Evolutionary conservation across 2,888 invertebrate genomes (phyloP), one percentile per base, ranked within the genome.

Genomic region (Helleia helle): DNA sequence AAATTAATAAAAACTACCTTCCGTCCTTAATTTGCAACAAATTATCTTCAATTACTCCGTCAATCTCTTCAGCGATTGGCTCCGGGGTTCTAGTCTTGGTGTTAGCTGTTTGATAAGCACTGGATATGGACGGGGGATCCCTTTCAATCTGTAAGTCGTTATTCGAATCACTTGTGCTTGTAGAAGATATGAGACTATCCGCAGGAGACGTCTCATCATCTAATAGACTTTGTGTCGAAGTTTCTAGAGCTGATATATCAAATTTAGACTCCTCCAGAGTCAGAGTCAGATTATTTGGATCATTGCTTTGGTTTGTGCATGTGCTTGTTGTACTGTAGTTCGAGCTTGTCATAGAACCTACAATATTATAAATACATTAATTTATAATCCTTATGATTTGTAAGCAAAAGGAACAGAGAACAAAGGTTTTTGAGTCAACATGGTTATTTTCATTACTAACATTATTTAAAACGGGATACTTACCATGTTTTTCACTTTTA

Each of bases 161-260:
- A 42, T 87, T 87, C 0, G 87, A 86, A 51, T 89, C 90, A 37
- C 89, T 89, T 7, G 87, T 89, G 55, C 90, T 90, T 1, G 84
- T 83, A 0, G 86, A 86, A 25, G 89, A 89, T 47, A 92, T 90
- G 37, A 93, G 72, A 60, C 93, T 93, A 54, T 93, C 93, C 0
- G 93, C 92, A 8, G 94, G 94, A 0, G 93, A 93, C 0, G 93
- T 92, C 62, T 94, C 94, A 56, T 94, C 94, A 49, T 93, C 93
- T 18, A 94, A 77, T 22, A 94, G 71, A 43, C 89, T 88, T 27
- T 89, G 89, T 0, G 89, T 88, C 28, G 90, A 91, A 11, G 89
- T 87, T 47, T 90, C 91, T 36, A 88, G 81, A 36, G 91, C 89
- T 2, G 91, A 91, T 59, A 92, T 86, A 43, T 93, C 93, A 54